Evolutionary conservation across 2,113 vertebrate genomes (phyloP).

Genomic region (Gymnobelideus leadbeateri): DNA sequence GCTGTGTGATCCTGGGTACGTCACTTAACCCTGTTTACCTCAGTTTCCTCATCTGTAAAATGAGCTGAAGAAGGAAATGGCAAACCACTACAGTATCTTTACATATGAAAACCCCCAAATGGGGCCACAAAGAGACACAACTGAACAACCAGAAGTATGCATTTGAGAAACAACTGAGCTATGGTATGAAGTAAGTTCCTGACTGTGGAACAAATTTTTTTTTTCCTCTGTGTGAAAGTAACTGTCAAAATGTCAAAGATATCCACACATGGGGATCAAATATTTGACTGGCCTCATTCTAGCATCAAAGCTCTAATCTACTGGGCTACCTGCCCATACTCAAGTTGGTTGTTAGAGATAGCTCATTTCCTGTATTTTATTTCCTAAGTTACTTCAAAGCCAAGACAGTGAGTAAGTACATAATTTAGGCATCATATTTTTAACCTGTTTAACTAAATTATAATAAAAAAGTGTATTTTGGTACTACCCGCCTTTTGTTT

Average conservation of each 20-base stretch:
- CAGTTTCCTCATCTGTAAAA: not conserved
- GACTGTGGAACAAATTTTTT: not conserved
- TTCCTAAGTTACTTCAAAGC: constrained; percentile 52
- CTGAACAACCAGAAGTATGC: not conserved
- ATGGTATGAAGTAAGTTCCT: not conserved
- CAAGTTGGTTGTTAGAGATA: not conserved
- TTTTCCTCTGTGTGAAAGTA: not conserved
- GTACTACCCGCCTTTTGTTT: constrained; percentile 34
- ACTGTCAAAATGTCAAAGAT: constrained; percentile 15
- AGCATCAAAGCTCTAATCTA: constrained; percentile 1
- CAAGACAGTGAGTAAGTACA: not conserved
- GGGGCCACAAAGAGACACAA: not conserved
- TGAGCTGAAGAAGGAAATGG: not conserved
- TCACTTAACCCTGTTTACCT: not conserved
- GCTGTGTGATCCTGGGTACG: not conserved
- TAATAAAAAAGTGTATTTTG: constrained; percentile 6
- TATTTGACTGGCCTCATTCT: constrained; percentile 13
- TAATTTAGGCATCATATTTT: not conserved
- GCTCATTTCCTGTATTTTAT: not conserved
- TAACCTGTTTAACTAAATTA: constrained; percentile 40
- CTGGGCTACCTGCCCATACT: constrained; percentile 31
- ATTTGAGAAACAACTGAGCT: not conserved
- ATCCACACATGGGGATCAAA: constrained; percentile 9
- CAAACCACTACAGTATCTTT: not conserved
- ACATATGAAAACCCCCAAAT: not conserved